These are phyloP conservation scores for Harpagoxenus sublaevis DNA, from an alignment of 2,888 invertebrate genomes.

Conservation along the genomic window DNA sequence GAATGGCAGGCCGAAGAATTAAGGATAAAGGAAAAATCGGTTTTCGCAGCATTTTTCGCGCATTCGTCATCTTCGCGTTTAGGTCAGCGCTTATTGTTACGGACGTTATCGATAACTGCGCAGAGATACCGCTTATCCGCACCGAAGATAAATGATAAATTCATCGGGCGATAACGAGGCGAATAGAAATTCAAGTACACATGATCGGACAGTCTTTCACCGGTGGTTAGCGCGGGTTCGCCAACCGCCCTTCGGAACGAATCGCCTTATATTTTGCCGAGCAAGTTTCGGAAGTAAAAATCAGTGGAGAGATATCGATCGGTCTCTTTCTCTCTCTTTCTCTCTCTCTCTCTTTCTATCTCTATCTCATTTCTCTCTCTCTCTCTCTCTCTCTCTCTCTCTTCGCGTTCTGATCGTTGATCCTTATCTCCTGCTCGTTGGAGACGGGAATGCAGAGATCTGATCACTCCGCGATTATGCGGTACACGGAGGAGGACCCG, in stretches of 20 bases:
- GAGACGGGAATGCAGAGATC: not conserved
- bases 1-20: not conserved
- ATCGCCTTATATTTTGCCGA: not conserved
- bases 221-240: not conserved
- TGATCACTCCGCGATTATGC: not conserved
- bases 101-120: constrained; percentile 13
- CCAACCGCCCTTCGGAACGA: not conserved
- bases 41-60: not conserved
- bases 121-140: constrained; percentile 68
- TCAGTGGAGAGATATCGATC: not conserved
- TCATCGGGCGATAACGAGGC: constrained; percentile 68
- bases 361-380: too few species aligned
- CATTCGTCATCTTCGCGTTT: not conserved
- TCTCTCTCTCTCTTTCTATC: too few species aligned
- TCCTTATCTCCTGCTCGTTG: not conserved
- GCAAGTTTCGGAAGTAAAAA: not conserved
- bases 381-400: not conserved
- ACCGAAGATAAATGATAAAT: constrained; percentile 64
- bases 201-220: constrained; percentile 1
- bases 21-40: not conserved
- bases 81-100: constrained; percentile 44
- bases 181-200: constrained; percentile 5
- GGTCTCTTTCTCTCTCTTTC: not conserved
- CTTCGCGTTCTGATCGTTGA: not conserved
- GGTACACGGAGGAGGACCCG: constrained; percentile 23